A percentile compares a stretch with the other conserved stretches of the same genome.
These are phyloP conservation scores for Branchipolynoe longqiensis DNA, from an alignment of 2,888 invertebrate species.

Conservation along the genomic window DNA sequence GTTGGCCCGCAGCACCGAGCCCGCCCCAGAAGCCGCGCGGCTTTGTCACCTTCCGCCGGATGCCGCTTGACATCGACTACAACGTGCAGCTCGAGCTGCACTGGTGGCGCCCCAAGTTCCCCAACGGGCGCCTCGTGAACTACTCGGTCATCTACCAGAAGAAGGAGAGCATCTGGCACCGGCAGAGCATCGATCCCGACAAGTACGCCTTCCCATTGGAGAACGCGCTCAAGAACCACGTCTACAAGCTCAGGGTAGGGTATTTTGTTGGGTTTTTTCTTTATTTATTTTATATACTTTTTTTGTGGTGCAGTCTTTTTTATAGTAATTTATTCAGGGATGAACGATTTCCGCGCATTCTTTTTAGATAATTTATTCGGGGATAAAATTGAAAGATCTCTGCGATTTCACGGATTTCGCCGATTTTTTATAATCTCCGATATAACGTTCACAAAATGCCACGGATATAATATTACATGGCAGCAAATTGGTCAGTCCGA, in stretches of 20 bases:
- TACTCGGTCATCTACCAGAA: conserved; percentile 85
- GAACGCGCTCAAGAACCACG: conserved; percentile 6
- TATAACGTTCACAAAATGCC: no score
- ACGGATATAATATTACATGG: no score
- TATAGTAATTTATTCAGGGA: neutral
- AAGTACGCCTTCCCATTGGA: neutral
- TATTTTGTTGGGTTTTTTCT: neutral
- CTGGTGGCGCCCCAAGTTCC: conserved; percentile 89
- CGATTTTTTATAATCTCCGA: no score
- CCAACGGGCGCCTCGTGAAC: conserved; percentile 89
- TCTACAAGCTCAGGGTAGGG: conserved; percentile 14
- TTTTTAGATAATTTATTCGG: no score
- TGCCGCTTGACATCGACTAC: conserved; percentile 70
- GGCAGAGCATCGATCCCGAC: neutral
- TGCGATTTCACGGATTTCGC: no score
- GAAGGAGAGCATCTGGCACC: neutral
- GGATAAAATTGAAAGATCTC: no score
- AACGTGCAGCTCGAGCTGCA: conserved; percentile 86
- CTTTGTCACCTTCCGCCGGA: conserved; percentile 85
- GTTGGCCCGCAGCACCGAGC: conserved; percentile 85
- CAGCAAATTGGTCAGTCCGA: no score
- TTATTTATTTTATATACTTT: neutral
- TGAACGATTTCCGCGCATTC: no score
- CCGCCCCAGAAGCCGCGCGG: conserved; percentile 88
- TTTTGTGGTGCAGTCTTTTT: neutral